A percentile compares a stretch with the other conserved stretches of the same genome.
Conservation (phyloP, 2,797 vertebrate genomes). For the Hyperoplus immaculatus region DNA sequence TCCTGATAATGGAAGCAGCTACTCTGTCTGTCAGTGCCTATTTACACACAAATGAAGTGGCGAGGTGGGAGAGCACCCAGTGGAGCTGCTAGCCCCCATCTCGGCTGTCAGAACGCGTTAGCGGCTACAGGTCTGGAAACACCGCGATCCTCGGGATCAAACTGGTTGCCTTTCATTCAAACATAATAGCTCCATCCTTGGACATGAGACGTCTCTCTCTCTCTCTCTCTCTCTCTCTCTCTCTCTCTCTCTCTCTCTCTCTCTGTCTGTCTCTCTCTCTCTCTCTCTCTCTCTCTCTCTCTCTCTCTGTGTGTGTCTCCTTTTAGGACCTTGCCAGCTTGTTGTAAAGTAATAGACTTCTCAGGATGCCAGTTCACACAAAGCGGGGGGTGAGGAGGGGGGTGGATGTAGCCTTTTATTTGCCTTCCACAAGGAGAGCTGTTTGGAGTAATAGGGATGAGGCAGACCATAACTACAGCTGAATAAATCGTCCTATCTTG, state of each 20-base stretch:
- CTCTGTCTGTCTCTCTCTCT: no score
- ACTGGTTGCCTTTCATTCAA: constrained; percentile 60
- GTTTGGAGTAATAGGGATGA: constrained; percentile 78
- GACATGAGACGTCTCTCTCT: constrained; percentile 59
- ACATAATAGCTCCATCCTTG: constrained; percentile 78
- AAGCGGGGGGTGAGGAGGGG: constrained; percentile 39
- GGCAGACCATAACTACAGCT: constrained; percentile 76
- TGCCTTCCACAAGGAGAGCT: constrained; percentile 70
- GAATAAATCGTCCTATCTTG: constrained; percentile 81
- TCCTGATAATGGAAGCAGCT: constrained; percentile 80
- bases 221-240: constrained; percentile 3
- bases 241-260: no score
- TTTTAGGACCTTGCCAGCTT: constrained; percentile 52
- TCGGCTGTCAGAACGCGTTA: constrained; percentile 82
- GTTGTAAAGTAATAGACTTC: constrained; percentile 80
- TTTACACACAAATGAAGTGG: constrained; percentile 84
- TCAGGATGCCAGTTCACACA: constrained; percentile 72
- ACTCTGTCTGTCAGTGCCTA: constrained; percentile 78
- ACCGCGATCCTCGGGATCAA: constrained; percentile 73
- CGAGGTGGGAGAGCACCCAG: constrained; percentile 62
- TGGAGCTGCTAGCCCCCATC: constrained; percentile 77
- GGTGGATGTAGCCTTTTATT: constrained; percentile 74
- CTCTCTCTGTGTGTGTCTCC: constrained; percentile 27
- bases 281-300: background rate
- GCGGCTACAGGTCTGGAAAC: constrained; percentile 73